Evolutionary conservation across 2,888 invertebrate species (phyloP).

Genomic region (Rugalucina vietnamica): DNA sequence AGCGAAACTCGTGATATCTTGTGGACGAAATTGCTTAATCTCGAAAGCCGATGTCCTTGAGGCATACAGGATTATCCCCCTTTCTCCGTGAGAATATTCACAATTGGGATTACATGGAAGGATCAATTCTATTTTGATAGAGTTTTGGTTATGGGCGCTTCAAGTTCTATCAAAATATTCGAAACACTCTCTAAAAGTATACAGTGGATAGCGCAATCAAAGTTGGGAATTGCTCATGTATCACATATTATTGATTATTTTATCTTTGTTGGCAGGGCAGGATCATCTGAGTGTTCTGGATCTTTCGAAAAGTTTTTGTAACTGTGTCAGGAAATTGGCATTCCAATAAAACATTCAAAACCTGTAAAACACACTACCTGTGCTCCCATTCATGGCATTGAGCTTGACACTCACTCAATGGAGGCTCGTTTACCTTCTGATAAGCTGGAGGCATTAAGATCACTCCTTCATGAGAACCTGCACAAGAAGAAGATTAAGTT

Average conservation of each 20-base stretch:
- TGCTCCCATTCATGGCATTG: constrained; percentile 30
- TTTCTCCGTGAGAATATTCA: constrained; percentile 44
- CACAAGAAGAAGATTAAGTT: not conserved
- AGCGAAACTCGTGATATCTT: constrained; percentile 13
- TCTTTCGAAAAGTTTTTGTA: not conserved
- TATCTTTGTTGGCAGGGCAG: constrained; percentile 18
- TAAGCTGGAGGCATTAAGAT: not conserved
- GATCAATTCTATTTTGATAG: constrained; percentile 46
- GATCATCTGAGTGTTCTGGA: not conserved
- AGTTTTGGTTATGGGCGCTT: constrained; percentile 53
- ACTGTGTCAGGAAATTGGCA: not conserved
- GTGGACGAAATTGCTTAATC: constrained; percentile 30
- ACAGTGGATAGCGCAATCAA: constrained; percentile 41
- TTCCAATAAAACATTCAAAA: constrained; percentile 34
- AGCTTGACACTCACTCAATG: constrained; percentile 11
- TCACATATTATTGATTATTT: constrained; percentile 12
- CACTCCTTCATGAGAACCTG: not conserved
- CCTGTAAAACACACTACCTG: not conserved
- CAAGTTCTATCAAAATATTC: constrained; percentile 46
- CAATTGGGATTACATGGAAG: constrained; percentile 44
- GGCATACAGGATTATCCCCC: constrained; percentile 53
- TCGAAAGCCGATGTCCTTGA: constrained; percentile 58
- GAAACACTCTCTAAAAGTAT: constrained; percentile 37
- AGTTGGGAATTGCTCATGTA: not conserved
- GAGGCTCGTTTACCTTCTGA: constrained; percentile 14